Evolutionary conservation across 2,797 vertebrate species (phyloP).

Genomic region (Muscicapa striata): DNA sequence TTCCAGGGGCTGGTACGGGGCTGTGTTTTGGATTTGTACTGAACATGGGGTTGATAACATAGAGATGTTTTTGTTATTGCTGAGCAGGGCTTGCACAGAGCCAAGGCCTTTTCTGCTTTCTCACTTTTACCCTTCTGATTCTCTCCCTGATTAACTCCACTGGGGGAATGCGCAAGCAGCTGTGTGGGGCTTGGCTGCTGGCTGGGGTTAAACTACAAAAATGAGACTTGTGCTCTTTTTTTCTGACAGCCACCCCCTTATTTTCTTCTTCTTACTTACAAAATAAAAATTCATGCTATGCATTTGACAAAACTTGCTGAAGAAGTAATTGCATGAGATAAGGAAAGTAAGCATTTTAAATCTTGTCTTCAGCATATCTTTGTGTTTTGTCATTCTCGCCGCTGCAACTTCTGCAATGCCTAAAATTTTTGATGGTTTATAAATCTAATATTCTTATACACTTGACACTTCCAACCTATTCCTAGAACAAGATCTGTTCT

Average conservation of each 20-base stretch:
- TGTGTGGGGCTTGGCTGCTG: background rate
- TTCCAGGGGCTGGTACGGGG: background rate
- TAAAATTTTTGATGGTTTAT: background rate
- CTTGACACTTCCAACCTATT: background rate
- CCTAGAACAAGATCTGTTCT: background rate
- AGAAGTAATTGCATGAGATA: background rate
- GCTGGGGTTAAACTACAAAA: background rate
- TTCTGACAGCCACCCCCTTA: background rate
- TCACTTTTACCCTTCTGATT: background rate
- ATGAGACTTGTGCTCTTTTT: background rate
- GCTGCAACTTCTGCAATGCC: background rate
- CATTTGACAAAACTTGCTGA: background rate
- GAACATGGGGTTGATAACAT: background rate
- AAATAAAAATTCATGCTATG: background rate
- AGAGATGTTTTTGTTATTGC: background rate
- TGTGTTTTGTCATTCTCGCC: background rate
- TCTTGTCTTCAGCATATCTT: background rate
- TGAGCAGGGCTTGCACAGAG: background rate
- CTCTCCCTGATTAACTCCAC: no score
- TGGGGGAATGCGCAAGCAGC: fast-evolving
- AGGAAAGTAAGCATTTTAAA: background rate
- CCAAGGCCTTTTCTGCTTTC: background rate
- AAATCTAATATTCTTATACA: background rate
- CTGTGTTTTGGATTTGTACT: background rate
- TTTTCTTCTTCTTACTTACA: background rate